These are phyloP conservation scores for Neocrepidodera transversa DNA, from an alignment of 2,888 invertebrate genomes.

Conservation along the genomic window DNA sequence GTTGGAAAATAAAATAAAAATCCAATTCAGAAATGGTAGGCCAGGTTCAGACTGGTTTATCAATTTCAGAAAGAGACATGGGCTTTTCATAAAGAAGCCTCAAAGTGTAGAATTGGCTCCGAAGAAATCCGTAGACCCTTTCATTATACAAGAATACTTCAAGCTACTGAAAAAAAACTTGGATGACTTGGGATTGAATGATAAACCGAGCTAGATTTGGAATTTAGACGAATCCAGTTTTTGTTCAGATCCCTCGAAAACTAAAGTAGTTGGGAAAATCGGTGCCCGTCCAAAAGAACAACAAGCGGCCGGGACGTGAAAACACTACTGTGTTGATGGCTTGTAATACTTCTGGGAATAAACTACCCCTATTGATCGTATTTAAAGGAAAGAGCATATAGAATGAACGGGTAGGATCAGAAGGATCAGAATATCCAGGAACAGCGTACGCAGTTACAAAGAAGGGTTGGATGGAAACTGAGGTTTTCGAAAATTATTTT, in stretches of 20 bases:
- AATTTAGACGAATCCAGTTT: slow-evolving; percentile 4
- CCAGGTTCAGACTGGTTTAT: slow-evolving; percentile 44
- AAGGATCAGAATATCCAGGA: too few relatives aligned
- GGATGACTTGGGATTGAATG: background rate
- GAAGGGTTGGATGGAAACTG: too few relatives aligned
- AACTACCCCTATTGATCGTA: too few relatives aligned
- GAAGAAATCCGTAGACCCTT: slow-evolving; percentile 44
- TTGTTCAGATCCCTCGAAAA: slow-evolving; percentile 8
- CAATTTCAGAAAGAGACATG: slow-evolving; percentile 40
- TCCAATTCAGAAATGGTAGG: background rate
- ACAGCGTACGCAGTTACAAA: too few relatives aligned
- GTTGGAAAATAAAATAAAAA: background rate
- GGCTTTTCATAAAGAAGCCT: slow-evolving; percentile 51
- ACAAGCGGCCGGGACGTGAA: too few relatives aligned
- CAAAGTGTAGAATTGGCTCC: slow-evolving; percentile 50
- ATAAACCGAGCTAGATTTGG: slow-evolving; percentile 5
- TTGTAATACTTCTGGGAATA: too few relatives aligned
- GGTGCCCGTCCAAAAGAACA: too few relatives aligned
- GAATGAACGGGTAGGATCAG: too few relatives aligned
- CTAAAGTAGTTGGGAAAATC: background rate
- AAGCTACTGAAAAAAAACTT: slow-evolving; percentile 29
- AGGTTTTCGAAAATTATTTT: too few relatives aligned
- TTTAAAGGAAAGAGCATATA: too few relatives aligned
- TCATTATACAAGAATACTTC: slow-evolving; percentile 39
- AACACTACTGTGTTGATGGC: too few relatives aligned